Evolutionary conservation across 2,113 vertebrate genomes (phyloP).

Genomic region (Ophthalmolycus amberensis): DNA sequence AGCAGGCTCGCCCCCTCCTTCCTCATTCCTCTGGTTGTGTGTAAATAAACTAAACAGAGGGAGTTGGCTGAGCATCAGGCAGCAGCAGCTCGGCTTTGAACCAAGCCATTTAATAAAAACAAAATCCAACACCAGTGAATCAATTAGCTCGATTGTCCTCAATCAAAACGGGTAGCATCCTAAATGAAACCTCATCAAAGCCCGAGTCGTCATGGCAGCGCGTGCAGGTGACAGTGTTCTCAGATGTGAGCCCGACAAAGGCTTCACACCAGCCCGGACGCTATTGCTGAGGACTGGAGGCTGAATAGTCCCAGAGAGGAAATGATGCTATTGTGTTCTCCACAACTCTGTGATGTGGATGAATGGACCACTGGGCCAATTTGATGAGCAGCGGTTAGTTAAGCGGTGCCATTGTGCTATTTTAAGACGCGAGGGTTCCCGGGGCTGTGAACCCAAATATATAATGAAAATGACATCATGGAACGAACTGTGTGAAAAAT

Average conservation of each 20-base stretch:
- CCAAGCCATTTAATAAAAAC: too few species aligned
- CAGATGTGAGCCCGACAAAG: slow-evolving; percentile 65
- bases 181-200: slow-evolving; percentile 64
- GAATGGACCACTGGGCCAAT: slow-evolving; percentile 32
- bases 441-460: not conserved
- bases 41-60: not conserved
- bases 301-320: slow-evolving; percentile 70
- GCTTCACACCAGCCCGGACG: slow-evolving; percentile 71
- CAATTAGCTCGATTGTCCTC: not conserved
- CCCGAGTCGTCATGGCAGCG: slow-evolving; percentile 61
- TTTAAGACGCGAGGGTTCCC: not conserved
- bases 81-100: not conserved
- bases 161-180: not conserved
- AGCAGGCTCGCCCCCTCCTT: too few species aligned
- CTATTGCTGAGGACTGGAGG: slow-evolving; percentile 65
- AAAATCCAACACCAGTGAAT: slow-evolving; percentile 35
- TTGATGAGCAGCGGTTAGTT: not conserved
- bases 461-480: not conserved
- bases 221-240: slow-evolving; percentile 62
- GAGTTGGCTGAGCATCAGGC: not conserved
- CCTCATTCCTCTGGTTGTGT: not conserved
- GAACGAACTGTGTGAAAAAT: not conserved
- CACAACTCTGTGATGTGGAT: slow-evolving; percentile 60
- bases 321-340: slow-evolving; percentile 53
- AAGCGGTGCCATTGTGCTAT: not conserved